Evolutionary conservation across 2,888 invertebrate species (phyloP).

Genomic region (Drosophila yooni): DNA sequence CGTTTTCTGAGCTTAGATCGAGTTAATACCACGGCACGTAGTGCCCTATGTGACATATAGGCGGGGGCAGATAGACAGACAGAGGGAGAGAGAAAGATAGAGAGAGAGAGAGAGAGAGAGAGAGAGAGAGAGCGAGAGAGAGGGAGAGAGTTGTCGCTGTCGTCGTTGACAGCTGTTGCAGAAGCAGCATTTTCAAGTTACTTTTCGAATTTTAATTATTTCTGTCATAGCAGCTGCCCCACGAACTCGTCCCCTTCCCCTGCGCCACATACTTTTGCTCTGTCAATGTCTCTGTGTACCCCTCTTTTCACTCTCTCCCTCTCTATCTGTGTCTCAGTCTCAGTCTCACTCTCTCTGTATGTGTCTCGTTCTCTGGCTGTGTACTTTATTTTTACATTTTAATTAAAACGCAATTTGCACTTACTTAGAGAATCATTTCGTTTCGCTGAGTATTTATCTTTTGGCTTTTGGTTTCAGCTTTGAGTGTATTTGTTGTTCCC

Average conservation of each 20-base stretch:
- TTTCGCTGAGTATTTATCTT: constrained; percentile 68
- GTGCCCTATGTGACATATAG: not conserved
- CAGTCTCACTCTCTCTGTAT: not conserved
- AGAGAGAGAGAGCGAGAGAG: not conserved
- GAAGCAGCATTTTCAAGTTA: constrained; percentile 66
- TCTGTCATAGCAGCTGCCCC: constrained; percentile 35
- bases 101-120: not conserved
- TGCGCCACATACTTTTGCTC: not conserved
- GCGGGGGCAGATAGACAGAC: not conserved
- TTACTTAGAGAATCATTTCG: constrained; percentile 79
- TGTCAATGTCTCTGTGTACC: not conserved
- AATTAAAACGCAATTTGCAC: constrained; percentile 80
- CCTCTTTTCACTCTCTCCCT: not conserved
- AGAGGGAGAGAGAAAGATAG: not conserved
- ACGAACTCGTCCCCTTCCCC: not conserved
- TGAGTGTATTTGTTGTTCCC: constrained; percentile 27
- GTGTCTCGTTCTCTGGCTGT: constrained; percentile 31
- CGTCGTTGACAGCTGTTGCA: constrained; percentile 62
- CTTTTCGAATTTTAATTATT: constrained; percentile 79
- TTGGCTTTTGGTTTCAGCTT: constrained; percentile 59
- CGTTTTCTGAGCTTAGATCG: constrained; percentile 74
- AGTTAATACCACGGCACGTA: constrained; percentile 77
- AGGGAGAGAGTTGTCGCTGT: constrained; percentile 18
- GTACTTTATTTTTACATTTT: constrained; percentile 78
- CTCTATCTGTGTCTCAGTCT: not conserved